Evolutionary conservation across 2,113 vertebrate genomes (phyloP), one percentile per base, ranked within the genome.

Genomic region (Eidolon helvum): DNA sequence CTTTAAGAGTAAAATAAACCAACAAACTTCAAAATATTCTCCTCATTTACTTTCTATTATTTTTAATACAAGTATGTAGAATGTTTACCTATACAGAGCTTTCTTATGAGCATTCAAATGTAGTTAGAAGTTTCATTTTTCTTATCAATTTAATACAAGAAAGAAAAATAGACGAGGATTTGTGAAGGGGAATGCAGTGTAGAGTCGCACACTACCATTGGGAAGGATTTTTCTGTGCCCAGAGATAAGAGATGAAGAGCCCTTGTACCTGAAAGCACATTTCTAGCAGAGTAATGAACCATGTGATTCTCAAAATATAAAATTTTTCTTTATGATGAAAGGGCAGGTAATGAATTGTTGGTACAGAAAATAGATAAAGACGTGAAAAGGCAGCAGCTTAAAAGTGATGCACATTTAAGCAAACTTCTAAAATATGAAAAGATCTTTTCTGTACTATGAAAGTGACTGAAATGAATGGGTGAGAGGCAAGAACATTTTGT

Each of bases 381-480:
- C 38, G 40, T 35, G 30, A 86, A 96, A 91, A 79, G 77, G 55
- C 11, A 66, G 40, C 5, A 59, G 57, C 21, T 69, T 61, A 72
- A 69, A 69, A 19, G 16, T 16, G 71, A 43, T 85, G 35, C 30
- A 94, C 55, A 86, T 63, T 88, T 93, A 82, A 10, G 48, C 68
- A 95, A 89, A 95, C 55, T 83, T 86, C 48, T 96, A 40, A 95
- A 86, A 48, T n/a, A 30, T 28, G 38, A 83, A 77, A 91, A 24
- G 0, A 0, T 61, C 78, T 94, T 59, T 63, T 90, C 61, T 45
- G 35, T 84, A 30, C 26, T 95, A 4, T 28, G 38, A 91, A 84
- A 84, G 43, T 21, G 30, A 71, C 86, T 72, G n/a, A 87, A 75
- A 30, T 72, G 26, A 88, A 74, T 82, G 22, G 35, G 0, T 35